Base-by-base conservation (phyloP, 2,888 invertebrate species). In the Caenorhabditis sp. region DNA sequence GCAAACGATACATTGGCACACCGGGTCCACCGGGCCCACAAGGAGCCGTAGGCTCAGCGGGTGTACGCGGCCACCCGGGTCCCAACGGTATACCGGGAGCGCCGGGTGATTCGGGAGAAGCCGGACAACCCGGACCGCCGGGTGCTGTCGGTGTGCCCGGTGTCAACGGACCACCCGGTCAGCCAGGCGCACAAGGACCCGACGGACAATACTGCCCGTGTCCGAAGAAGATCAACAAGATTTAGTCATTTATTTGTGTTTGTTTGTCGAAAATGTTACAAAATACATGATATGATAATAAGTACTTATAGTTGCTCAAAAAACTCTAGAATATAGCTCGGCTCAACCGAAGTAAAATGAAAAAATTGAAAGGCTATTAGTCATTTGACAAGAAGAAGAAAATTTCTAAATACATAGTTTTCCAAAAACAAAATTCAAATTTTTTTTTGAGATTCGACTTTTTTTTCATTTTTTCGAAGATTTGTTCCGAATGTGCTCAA, bases 71-170 rank as follows among this genome's bases (percentile, higher is more conserved):
- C 3, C 69, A 60, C 6, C 69, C 26, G 3, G 79, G 79, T 31
- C 36, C 55, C 1, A 65, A 59, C 0, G 79, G 79, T 57, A 51
- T 60, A 2, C 68, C 68, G 6, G 79, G 79, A 17, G 62, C 58
- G 31, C 63, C 72, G 1, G 81, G 79, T 58, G 69, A 70, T 23
- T 58, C 62, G 12, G 78, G 79, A 58, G 64, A 75, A 10, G 77
- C 81, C 12, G 86, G 86, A 66, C 72, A 76, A 12, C 68, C 62
- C 3, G 85, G 85, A 54, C 80, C 70, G 10, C 64, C 80, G 14
- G 84, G 84, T 55, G 51, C 43, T 6, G 63, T 58, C 12, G 80
- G 79, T 69, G 62, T 59, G 8, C 66, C 66, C 31, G 77, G 77
- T 4, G n/a, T 60, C 1, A 19, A 57, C 8, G 77, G 77, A 23